phyloP scores from a whole-genome alignment of 2,888 invertebrate species.

The Nasonovia ribisnigri region DNA sequence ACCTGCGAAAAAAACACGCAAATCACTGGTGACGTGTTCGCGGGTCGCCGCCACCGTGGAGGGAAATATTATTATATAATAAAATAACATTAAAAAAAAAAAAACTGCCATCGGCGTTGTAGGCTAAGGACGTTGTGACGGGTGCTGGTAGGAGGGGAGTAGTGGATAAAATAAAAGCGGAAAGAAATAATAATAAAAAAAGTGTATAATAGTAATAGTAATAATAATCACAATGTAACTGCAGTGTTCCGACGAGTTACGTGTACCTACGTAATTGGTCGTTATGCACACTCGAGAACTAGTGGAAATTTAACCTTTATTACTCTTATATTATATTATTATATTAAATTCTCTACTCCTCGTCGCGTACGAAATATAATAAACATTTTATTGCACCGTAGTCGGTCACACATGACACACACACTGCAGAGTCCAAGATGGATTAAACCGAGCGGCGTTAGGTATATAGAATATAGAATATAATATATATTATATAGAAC shows the following conservation, averaged over 20 bases:
- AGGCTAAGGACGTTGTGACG: background rate
- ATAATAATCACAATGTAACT: constrained; percentile 22
- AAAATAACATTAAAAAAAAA: constrained; percentile 15
- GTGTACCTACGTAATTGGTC: constrained; percentile 30
- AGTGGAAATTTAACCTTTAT: constrained; percentile 35
- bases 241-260: background rate
- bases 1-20: background rate
- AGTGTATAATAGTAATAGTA: constrained; percentile 18
- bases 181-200: constrained; percentile 15
- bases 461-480: background rate
- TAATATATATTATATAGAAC: background rate
- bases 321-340: constrained; percentile 4
- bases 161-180: background rate
- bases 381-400: constrained; percentile 26
- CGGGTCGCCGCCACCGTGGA: background rate
- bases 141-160: background rate
- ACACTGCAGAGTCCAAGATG: background rate
- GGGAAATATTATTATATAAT: background rate
- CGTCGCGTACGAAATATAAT: constrained; percentile 9
- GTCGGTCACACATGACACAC: background rate
- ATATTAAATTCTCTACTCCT: background rate
- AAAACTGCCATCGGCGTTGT: background rate
- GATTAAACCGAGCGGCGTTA: background rate
- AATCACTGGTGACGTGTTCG: background rate
- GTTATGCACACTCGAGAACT: constrained; percentile 34